These are phyloP conservation scores for Rutilus rutilus DNA, from an alignment of 2,113 vertebrate species.

Conservation along the genomic window DNA sequence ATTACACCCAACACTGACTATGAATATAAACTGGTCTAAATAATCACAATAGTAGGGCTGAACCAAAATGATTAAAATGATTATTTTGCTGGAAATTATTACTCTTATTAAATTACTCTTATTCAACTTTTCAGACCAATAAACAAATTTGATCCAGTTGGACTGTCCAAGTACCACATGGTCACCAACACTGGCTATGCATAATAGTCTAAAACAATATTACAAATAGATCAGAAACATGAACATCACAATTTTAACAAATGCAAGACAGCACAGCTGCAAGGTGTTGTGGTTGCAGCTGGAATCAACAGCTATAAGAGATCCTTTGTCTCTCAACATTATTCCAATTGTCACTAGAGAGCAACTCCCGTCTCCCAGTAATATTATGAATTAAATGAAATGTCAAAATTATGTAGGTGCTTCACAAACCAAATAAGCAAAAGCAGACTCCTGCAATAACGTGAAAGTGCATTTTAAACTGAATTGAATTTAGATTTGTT, in stretches of 20 bases:
- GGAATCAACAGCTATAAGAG: not conserved
- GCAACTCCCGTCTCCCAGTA: not conserved
- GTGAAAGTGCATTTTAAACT: not conserved
- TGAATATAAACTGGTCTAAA: not conserved
- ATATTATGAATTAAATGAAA: not conserved
- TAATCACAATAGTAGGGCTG: not conserved
- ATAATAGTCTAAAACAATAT: not conserved
- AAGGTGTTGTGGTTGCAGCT: not conserved
- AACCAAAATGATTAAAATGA: not conserved
- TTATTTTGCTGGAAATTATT: not conserved
- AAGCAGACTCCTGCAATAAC: not conserved
- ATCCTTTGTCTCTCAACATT: not conserved
- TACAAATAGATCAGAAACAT: not conserved
- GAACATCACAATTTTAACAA: not conserved
- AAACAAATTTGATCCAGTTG: not conserved
- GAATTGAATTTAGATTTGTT: conserved; percentile 2
- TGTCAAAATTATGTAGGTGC: not conserved
- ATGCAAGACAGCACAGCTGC: not conserved
- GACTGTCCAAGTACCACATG: not conserved
- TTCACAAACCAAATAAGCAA: conserved; percentile 3
- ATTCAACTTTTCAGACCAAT: no score
- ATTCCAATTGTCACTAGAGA: not conserved
- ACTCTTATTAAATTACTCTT: no score
- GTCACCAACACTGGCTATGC: not conserved
- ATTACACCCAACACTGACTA: no score